These are phyloP conservation scores for Cataglyphis hispanica DNA, from an alignment of 1,140 invertebrate genomes.

Conservation along the genomic window DNA sequence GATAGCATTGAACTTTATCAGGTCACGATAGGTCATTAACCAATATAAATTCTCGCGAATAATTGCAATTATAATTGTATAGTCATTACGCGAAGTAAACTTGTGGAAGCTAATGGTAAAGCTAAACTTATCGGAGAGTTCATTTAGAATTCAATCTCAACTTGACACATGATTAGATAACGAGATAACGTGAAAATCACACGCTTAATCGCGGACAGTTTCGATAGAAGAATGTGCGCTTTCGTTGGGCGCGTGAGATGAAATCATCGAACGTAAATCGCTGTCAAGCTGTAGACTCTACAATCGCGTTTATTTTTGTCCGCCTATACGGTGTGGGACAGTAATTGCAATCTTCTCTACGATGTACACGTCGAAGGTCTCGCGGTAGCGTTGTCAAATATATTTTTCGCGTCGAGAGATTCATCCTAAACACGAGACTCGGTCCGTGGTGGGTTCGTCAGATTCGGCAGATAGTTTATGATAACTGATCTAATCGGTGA, in stretches of 20 bases:
- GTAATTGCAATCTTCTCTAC: slow-evolving; percentile 40
- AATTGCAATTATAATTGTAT: not conserved
- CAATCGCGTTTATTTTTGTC: slow-evolving; percentile 50
- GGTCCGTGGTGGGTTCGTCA: not conserved
- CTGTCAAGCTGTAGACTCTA: slow-evolving; percentile 7
- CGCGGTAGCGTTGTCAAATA: slow-evolving; percentile 19
- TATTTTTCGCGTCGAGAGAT: slow-evolving; percentile 1
- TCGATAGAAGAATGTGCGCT: not conserved
- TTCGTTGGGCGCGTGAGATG: slow-evolving; percentile 12
- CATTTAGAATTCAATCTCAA: not conserved
- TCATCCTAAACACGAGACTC: not conserved
- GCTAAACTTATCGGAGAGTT: not conserved
- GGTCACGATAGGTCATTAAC: not conserved
- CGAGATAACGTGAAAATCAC: not conserved
- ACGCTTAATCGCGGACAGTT: not conserved
- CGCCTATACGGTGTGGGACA: not conserved
- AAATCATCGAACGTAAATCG: slow-evolving; percentile 29
- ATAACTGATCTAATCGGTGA: slow-evolving; percentile 54
- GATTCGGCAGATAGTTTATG: not conserved
- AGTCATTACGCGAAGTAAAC: not conserved
- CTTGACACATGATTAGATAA: not conserved
- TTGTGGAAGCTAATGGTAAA: not conserved
- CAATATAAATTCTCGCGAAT: not conserved
- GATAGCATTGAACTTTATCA: slow-evolving; percentile 50
- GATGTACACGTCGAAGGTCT: slow-evolving; percentile 14